phyloP scores from a whole-genome alignment of 2,888 invertebrate species.

The Lasiommata megera region DNA sequence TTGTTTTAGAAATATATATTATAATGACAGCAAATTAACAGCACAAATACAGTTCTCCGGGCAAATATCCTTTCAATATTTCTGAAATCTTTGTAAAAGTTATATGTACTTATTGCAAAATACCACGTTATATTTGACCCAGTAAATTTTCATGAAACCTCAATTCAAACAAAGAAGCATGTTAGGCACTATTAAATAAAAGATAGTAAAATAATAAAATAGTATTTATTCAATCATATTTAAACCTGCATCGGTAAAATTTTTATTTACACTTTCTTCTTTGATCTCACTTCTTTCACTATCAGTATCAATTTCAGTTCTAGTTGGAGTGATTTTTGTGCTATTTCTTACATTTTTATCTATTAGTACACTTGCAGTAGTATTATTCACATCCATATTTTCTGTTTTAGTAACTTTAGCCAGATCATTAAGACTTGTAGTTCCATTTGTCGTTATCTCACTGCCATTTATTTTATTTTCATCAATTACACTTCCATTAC shows the following conservation, averaged over 20 bases:
- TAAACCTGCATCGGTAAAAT: neutral
- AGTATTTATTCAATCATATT: neutral
- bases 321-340: slow-evolving; percentile 33
- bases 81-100: too few species aligned
- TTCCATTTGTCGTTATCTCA: slow-evolving; percentile 24
- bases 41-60: too few species aligned
- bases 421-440: slow-evolving; percentile 41
- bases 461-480: slow-evolving; percentile 51
- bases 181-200: too few species aligned
- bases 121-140: too few species aligned
- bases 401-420: slow-evolving; percentile 59
- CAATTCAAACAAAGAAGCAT: too few species aligned
- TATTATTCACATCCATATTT: neutral
- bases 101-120: too few species aligned
- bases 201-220: neutral
- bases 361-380: neutral
- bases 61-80: too few species aligned
- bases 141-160: too few species aligned
- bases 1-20: too few species aligned
- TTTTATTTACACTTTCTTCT: slow-evolving; percentile 46
- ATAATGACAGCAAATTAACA: too few species aligned
- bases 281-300: slow-evolving; percentile 51
- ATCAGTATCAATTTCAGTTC: slow-evolving; percentile 31
- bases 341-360: slow-evolving; percentile 56
- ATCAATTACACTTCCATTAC: neutral